Base-by-base conservation (phyloP, 2,888 invertebrate genomes). In the Macrosiphum euphorbiae region DNA sequence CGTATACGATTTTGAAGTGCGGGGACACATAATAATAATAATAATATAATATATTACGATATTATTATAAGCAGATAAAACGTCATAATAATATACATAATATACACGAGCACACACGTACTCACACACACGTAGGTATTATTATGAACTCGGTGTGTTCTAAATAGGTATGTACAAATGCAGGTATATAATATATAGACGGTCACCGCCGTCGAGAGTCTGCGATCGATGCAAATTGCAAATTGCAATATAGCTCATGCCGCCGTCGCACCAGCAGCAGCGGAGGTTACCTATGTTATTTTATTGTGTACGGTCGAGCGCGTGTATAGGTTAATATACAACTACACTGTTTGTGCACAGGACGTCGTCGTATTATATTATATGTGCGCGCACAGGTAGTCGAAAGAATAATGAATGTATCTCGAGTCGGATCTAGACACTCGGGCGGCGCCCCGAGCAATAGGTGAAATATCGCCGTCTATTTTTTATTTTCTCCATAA, bases 371-470 rank as follows among this genome's bases (percentile, higher is more conserved):
- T 52, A 24, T 50, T 88, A 78, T 35, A 58, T 58, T 78, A 44
- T 78, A 58, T 58, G 78, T 78, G 35, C 35, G 78, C 78, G 35
- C 44, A 35, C 58, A 58, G 92, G 87, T 67, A 92, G 92, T 88
- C 92, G 50, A 78, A 87, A 87, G 92, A 67, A 87, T 88, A 87
- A 92, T 52, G 61, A 92, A 92, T 92, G 92, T 92, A 92, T 92
- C 92, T 67, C 87, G 50, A 41, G 67, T 92, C 87, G 87, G 87
- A 92, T 92, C 92, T 92, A 92, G 92, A 92, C 92, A 92, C 50
- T 92, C 28, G 92, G 92, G 92, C 87, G 92, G 92, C 92, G 92
- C 92, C 92, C 92, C 50, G 50, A 92, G 92, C 92, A 87, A 92
- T 87, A 67, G 87, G 87, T 92, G 92, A 92, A 92, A 92, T 92